Percentiles rank a stretch among this genome's conserved stretches.
phyloP scores from a whole-genome alignment of 2,113 vertebrate species.

The Rhea americana region DNA sequence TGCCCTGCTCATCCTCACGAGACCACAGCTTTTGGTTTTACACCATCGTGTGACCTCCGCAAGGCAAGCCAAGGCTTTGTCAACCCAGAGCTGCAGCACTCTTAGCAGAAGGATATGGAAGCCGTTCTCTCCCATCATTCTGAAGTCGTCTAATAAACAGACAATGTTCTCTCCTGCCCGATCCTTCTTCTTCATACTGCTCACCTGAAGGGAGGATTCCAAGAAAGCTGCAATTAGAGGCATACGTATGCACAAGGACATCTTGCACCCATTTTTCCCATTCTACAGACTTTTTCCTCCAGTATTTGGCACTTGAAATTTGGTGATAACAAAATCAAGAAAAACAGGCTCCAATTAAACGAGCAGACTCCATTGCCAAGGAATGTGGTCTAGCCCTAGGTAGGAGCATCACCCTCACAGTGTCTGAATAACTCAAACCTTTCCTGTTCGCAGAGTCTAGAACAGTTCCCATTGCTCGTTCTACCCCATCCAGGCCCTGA shows the following conservation, averaged over 20 bases:
- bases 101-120: constrained; percentile 82
- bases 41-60: not conserved
- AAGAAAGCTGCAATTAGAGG: constrained; percentile 16
- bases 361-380: not conserved
- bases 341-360: not conserved
- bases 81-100: not conserved
- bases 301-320: not conserved
- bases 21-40: not conserved
- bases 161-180: constrained; percentile 74
- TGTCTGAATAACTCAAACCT: not conserved
- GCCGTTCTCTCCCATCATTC: constrained; percentile 82
- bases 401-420: not conserved
- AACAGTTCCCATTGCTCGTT: not conserved
- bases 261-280: fast-evolving
- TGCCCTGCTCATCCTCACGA: not conserved
- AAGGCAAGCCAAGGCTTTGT: not conserved
- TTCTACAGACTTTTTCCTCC: not conserved
- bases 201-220: constrained; percentile 70
- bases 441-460: not conserved
- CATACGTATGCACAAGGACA: not conserved
- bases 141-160: constrained; percentile 84
- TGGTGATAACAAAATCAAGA: not conserved
- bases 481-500: not conserved
- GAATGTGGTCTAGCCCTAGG: not conserved
- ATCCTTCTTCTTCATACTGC: constrained; percentile 74